These are phyloP conservation scores for Drosophila sulfurigaster DNA, from an alignment of 1,140 invertebrate genomes.

Conservation along the genomic window DNA sequence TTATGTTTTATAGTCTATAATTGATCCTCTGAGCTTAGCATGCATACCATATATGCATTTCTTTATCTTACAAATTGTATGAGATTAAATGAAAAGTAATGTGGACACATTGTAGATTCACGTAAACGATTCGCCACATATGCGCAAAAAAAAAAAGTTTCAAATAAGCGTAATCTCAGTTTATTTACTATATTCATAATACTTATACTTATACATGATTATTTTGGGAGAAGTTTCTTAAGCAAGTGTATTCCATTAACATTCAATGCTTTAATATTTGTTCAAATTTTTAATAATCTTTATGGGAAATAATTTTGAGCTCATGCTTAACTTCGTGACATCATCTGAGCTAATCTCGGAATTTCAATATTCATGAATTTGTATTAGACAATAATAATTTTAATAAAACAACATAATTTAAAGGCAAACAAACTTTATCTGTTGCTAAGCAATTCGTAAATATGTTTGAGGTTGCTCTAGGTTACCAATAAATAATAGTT, in stretches of 20 bases:
- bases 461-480: constrained; percentile 3
- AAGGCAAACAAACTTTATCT: background rate
- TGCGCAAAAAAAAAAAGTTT: constrained; percentile 28
- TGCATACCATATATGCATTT: constrained; percentile 61
- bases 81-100: constrained; percentile 82
- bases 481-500: background rate
- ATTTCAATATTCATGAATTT: too few species aligned
- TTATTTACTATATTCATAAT: background rate
- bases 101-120: constrained; percentile 48
- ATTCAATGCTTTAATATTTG: too few species aligned
- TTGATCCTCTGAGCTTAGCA: constrained; percentile 79
- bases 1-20: constrained; percentile 84
- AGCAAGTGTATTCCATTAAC: too few species aligned
- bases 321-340: too few species aligned
- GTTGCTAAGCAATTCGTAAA: constrained; percentile 22
- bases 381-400: too few species aligned
- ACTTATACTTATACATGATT: background rate
- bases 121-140: constrained; percentile 25
- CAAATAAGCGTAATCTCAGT: background rate
- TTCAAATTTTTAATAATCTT: too few species aligned
- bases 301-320: too few species aligned
- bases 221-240: too few species aligned
- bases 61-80: constrained; percentile 79
- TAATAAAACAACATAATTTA: background rate
- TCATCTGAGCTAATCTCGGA: too few species aligned